Percentiles rank a stretch among this genome's conserved stretches.
Evolutionary conservation across 2,797 vertebrate species (phyloP).

Genomic region (Limosa lapponica): DNA sequence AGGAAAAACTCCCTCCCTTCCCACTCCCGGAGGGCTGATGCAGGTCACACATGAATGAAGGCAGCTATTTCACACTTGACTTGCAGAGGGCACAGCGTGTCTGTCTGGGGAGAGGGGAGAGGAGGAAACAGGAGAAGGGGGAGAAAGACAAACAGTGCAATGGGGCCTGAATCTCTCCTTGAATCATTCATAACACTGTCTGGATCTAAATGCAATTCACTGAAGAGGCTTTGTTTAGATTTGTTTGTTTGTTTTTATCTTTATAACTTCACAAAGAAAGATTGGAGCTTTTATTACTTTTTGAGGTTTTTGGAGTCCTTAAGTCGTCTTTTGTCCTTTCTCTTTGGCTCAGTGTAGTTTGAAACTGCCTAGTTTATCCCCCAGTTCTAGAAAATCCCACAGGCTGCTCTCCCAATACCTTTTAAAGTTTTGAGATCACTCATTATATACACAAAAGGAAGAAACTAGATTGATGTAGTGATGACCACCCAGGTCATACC

Average conservation of each 20-base stretch:
- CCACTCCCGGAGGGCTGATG: neutral
- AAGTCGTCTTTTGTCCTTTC: neutral
- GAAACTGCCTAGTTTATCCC: neutral
- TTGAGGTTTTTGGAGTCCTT: neutral
- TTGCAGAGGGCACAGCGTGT: neutral
- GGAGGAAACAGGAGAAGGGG: neutral
- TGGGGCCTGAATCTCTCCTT: neutral
- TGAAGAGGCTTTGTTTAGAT: neutral
- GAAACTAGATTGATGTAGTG: neutral
- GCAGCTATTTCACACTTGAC: conserved; percentile 57
- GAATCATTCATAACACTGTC: neutral
- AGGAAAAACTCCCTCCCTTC: neutral
- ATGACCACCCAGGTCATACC: neutral
- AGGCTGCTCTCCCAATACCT: neutral
- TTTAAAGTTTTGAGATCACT: neutral
- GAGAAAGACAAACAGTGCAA: neutral
- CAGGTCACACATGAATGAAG: conserved; percentile 30
- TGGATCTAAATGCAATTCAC: neutral
- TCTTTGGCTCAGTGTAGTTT: neutral
- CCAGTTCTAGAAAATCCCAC: neutral
- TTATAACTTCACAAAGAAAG: neutral
- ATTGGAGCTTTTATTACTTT: neutral
- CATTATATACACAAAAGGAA: neutral
- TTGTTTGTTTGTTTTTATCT: neutral
- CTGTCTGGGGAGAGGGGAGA: neutral